Evolutionary conservation across 2,888 invertebrate species (phyloP).

Genomic region (Parnassius mnemosyne): DNA sequence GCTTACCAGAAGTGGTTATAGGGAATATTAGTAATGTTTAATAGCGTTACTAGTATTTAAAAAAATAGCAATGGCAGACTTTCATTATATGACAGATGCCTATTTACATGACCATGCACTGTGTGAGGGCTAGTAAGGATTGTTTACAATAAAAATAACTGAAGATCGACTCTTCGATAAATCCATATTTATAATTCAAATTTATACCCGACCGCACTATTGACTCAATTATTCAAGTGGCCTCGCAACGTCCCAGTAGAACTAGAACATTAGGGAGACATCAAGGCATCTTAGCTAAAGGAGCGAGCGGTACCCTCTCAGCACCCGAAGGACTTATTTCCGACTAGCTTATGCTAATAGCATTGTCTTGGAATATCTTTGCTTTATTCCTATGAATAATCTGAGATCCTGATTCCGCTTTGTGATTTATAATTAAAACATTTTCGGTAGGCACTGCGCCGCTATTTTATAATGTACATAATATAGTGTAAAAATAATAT

Average conservation of each 20-base stretch:
- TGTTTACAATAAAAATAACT: no score
- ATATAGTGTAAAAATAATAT: no score
- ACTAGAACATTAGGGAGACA: slow-evolving; percentile 19
- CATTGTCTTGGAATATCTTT: slow-evolving; percentile 9
- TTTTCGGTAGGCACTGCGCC: not conserved
- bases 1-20: no score
- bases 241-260: slow-evolving; percentile 10
- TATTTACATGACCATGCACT: no score
- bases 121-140: no score
- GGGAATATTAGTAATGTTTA: no score
- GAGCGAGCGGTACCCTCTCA: not conserved
- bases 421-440: not conserved
- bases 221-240: slow-evolving; percentile 20
- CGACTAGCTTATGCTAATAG: slow-evolving; percentile 23
- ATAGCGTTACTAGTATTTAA: no score
- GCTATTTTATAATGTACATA: no score
- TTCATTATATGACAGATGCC: no score
- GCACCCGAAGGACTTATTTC: slow-evolving; percentile 14
- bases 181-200: slow-evolving; percentile 2
- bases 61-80: no score
- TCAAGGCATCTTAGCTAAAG: slow-evolving; percentile 11
- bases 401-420: not conserved
- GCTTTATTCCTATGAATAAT: slow-evolving; percentile 12
- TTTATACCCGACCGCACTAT: slow-evolving; percentile 10
- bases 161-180: not conserved